These are phyloP conservation scores for Odontophorus gujanensis DNA, from an alignment of 2,113 vertebrate species.

Conservation along the genomic window DNA sequence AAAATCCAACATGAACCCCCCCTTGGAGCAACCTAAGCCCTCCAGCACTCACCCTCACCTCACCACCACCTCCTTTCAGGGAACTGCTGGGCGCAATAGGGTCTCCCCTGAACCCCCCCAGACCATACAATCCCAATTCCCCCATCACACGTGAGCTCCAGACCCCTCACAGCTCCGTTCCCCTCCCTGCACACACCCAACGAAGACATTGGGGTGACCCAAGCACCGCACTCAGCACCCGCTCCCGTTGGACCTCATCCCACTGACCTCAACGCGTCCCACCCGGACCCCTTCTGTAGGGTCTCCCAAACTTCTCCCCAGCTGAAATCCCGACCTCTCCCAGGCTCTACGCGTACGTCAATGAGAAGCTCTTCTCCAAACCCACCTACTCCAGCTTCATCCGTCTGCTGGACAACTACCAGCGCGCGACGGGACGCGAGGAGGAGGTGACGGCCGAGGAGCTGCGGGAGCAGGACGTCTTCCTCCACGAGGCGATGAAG, in stretches of 20 bases:
- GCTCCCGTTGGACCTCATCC: neutral
- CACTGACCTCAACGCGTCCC: neutral
- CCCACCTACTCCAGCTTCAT: slow-evolving; percentile 89
- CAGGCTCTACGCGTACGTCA: slow-evolving; percentile 87
- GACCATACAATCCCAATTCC: too few species aligned
- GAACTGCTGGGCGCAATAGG: too few species aligned
- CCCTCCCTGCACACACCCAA: too few species aligned
- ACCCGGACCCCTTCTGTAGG: too few species aligned
- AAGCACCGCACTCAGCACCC: too few species aligned
- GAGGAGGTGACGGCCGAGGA: slow-evolving; percentile 84
- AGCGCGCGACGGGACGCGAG: slow-evolving; percentile 79
- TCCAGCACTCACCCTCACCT: too few species aligned
- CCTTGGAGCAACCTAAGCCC: neutral
- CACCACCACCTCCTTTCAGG: too few species aligned
- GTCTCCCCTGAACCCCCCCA: too few species aligned
- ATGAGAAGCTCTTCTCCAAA: slow-evolving; percentile 85
- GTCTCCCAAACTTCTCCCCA: too few species aligned
- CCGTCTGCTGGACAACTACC: slow-evolving; percentile 90
- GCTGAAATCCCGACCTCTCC: neutral
- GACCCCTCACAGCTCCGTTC: too few species aligned
- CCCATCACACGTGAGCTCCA: too few species aligned
- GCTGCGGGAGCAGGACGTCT: slow-evolving; percentile 86
- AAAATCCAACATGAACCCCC: neutral
- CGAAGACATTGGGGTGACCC: too few species aligned
- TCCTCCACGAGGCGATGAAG: slow-evolving; percentile 86